These are phyloP conservation scores for Guaruba guarouba DNA, from an alignment of 2,113 vertebrate genomes.

Conservation along the genomic window DNA sequence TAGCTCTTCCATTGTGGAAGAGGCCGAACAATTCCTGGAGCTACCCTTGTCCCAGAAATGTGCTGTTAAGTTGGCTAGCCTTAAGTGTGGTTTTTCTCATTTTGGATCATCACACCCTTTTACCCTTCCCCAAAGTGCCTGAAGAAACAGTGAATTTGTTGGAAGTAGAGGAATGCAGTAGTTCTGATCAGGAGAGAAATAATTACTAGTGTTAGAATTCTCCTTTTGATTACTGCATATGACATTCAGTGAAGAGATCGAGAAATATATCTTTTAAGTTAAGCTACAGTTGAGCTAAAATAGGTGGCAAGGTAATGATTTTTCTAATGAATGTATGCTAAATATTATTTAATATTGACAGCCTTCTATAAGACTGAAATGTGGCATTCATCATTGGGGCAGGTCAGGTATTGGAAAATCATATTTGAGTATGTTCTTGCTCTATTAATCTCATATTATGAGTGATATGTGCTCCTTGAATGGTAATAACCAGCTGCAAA, in stretches of 20 bases:
- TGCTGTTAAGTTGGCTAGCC: background rate
- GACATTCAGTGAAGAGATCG: background rate
- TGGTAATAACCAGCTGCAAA: background rate
- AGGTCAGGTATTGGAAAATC: constrained; percentile 14
- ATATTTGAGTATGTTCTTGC: background rate
- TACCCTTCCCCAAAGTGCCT: background rate
- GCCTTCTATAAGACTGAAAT: constrained; percentile 16
- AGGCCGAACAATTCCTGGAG: background rate
- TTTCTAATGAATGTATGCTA: background rate
- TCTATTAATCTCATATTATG: background rate
- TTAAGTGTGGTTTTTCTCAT: background rate
- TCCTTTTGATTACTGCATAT: background rate
- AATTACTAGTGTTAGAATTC: background rate
- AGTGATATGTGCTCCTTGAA: background rate
- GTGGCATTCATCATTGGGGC: background rate
- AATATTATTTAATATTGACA: constrained; percentile 19
- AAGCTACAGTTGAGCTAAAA: background rate
- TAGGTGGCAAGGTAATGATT: background rate
- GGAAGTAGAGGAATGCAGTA: background rate
- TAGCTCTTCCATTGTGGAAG: background rate
- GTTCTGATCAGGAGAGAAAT: background rate
- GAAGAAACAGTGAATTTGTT: background rate
- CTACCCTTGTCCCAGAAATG: background rate
- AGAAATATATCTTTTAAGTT: background rate
- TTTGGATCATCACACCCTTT: background rate